Evolutionary conservation across 2,113 vertebrate genomes (phyloP).

Genomic region (Gopherus flavomarginatus): DNA sequence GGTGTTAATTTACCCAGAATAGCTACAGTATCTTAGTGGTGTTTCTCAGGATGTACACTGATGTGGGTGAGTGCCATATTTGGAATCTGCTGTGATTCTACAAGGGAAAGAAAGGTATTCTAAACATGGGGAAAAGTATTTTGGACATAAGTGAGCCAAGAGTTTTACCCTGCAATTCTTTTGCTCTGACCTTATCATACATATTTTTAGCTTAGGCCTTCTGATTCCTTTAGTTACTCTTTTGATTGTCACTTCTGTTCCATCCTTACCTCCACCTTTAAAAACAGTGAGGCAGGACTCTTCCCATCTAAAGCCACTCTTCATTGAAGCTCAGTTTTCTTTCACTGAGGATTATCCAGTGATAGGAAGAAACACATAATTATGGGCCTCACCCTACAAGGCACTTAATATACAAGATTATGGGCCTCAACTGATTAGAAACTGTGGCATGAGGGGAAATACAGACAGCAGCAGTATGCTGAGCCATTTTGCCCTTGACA

Average conservation of each 20-base stretch:
- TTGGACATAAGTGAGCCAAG: background rate
- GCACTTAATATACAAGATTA: background rate
- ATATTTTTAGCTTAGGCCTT: slow-evolving; percentile 5
- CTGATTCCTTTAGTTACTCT: background rate
- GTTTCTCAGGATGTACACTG: background rate
- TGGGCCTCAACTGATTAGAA: no score
- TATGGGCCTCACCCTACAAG: background rate
- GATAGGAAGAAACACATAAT: background rate
- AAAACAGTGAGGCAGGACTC: background rate
- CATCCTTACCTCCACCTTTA: background rate
- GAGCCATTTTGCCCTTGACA: background rate
- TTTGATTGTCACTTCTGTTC: background rate
- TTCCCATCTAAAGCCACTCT: no score
- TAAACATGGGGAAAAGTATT: background rate
- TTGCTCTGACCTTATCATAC: background rate
- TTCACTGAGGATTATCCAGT: background rate
- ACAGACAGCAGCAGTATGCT: no score
- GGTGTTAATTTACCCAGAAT: background rate
- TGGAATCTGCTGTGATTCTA: background rate
- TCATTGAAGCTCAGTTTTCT: background rate
- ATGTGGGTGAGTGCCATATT: background rate
- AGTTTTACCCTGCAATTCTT: background rate
- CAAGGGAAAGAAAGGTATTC: background rate
- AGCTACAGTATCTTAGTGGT: background rate
- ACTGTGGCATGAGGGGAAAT: no score